Conservation (phyloP, 2,113 vertebrate species). For the Oryzias javanicus region DNA sequence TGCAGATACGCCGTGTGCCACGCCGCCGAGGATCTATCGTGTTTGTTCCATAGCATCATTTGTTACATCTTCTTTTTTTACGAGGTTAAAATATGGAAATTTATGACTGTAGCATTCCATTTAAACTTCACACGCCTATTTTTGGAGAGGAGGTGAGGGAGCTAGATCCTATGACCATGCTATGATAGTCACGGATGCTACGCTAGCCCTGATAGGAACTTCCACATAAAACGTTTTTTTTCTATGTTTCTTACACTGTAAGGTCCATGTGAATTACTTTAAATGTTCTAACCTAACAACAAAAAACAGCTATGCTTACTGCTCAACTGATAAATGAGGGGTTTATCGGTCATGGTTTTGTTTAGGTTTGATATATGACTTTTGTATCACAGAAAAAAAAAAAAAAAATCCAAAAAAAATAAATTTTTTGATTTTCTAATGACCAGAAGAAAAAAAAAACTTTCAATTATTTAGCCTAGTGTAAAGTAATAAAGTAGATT, state of each 20-base stretch:
- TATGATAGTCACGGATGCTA: background rate
- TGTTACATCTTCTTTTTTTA: background rate
- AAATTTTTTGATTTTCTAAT: too few relatives aligned
- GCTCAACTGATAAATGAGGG: too few relatives aligned
- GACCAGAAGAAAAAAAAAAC: too few relatives aligned
- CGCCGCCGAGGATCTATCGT: slow-evolving; percentile 8
- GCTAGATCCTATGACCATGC: background rate
- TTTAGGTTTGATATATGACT: too few relatives aligned
- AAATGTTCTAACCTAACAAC: background rate
- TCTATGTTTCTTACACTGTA: slow-evolving; percentile 16
- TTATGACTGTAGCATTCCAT: background rate
- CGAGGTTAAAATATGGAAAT: slow-evolving; percentile 12
- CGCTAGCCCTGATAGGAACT: background rate
- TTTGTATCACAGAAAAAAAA: too few relatives aligned
- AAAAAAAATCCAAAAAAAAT: too few relatives aligned
- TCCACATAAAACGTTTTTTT: background rate
- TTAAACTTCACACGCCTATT: slow-evolving; percentile 8
- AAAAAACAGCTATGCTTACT: background rate
- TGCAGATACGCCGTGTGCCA: background rate
- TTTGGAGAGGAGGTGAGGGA: background rate
- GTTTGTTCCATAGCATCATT: slow-evolving; percentile 28
- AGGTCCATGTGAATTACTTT: background rate
- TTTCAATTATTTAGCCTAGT: too few relatives aligned
- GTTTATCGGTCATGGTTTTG: too few relatives aligned
- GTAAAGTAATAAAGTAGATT: too few relatives aligned